phyloP scores from a whole-genome alignment of 2,888 invertebrate genomes.

The Campoplex capitator region DNA sequence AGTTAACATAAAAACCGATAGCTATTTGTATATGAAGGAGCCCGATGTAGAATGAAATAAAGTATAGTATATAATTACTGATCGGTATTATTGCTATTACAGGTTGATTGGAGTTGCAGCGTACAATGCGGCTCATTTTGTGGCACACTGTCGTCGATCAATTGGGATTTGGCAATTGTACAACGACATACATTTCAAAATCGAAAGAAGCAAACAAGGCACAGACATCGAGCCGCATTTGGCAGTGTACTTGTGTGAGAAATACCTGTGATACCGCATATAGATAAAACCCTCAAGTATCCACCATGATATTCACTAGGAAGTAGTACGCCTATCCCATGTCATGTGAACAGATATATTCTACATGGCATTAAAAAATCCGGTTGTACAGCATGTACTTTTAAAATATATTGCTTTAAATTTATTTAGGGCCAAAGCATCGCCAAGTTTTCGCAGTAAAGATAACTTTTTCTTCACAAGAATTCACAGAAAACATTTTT shows the following conservation, averaged over 20 bases:
- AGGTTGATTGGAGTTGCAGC: conserved; percentile 5
- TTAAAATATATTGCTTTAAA: no score
- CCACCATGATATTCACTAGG: not conserved
- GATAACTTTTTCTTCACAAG: no score
- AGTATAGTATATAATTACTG: not conserved
- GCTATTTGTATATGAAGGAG: no score
- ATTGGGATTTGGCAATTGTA: conserved; percentile 46
- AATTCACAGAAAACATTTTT: no score
- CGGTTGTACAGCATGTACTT: no score
- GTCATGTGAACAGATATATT: no score
- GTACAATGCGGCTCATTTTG: conserved; percentile 24
- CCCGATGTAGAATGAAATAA: not conserved
- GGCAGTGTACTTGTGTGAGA: conserved; percentile 1
- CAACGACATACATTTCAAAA: conserved; percentile 10
- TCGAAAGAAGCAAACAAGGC: not conserved
- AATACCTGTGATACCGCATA: not conserved
- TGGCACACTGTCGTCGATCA: conserved; percentile 48
- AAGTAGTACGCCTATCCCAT: no score
- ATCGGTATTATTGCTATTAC: not conserved
- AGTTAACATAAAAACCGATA: no score
- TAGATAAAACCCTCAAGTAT: no score
- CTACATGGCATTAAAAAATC: no score
- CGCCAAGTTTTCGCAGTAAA: no score
- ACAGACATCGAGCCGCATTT: conserved; percentile 1
- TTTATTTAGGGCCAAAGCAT: no score